A percentile compares a stretch with the other conserved stretches of the same genome.
These are phyloP conservation scores for Tapirus terrestris DNA, from an alignment of 2,113 vertebrate genomes.

Conservation along the genomic window DNA sequence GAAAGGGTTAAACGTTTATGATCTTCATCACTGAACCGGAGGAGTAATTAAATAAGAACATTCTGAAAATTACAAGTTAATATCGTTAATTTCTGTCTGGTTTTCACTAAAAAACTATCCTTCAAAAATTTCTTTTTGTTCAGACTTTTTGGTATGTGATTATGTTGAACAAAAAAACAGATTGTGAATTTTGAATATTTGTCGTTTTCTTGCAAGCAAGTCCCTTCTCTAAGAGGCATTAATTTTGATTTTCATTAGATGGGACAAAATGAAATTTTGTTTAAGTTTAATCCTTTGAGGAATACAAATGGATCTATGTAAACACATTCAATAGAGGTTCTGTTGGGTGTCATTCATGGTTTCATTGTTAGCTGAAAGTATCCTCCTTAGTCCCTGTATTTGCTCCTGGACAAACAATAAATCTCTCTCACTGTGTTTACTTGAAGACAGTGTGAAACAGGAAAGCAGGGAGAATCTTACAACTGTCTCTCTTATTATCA, in stretches of 20 bases:
- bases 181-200: background rate
- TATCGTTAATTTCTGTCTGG: constrained; percentile 5
- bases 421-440: constrained; percentile 1
- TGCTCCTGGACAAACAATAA: background rate
- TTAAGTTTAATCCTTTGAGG: background rate
- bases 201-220: background rate
- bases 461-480: background rate
- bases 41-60: background rate
- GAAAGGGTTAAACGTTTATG: background rate
- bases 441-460: background rate
- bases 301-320: background rate
- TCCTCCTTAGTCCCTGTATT: background rate
- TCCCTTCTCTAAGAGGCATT: background rate
- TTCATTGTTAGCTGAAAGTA: constrained; percentile 14
- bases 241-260: constrained; percentile 28
- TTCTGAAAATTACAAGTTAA: background rate
- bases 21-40: background rate
- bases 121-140: background rate
- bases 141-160: background rate
- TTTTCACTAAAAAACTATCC: background rate
- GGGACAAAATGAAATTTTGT: background rate
- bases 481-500: background rate
- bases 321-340: background rate
- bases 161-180: background rate
- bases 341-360: background rate